These are phyloP conservation scores for Bombus consobrinus DNA, from an alignment of 1,140 invertebrate species.

Conservation along the genomic window DNA sequence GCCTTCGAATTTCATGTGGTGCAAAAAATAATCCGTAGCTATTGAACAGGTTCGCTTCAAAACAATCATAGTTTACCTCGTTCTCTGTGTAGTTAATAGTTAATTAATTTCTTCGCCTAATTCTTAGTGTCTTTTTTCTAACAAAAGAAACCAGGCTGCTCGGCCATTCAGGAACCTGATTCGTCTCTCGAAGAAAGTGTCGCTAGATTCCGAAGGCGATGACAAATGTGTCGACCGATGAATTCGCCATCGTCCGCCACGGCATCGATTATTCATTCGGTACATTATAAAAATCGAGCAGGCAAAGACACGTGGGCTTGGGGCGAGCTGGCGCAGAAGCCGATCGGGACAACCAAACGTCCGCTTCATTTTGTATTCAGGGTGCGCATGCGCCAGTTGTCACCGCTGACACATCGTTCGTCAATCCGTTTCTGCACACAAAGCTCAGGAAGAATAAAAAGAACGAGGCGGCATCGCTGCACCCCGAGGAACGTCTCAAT, in stretches of 20 bases:
- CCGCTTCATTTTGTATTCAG: slow-evolving; percentile 82
- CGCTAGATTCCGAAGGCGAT: slow-evolving; percentile 32
- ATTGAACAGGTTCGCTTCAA: background rate
- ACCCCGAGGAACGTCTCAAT: slow-evolving; percentile 78
- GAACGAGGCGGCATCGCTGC: slow-evolving; percentile 62
- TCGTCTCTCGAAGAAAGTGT: slow-evolving; percentile 7
- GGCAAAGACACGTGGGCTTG: slow-evolving; percentile 40
- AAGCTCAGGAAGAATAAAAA: slow-evolving; percentile 75
- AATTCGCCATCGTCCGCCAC: slow-evolving; percentile 32
- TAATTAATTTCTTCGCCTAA: background rate
- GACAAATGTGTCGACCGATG: slow-evolving; percentile 37
- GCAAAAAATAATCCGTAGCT: too few species aligned
- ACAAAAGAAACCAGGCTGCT: slow-evolving; percentile 42
- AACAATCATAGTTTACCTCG: background rate
- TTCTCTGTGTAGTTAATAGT: too few species aligned
- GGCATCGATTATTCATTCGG: slow-evolving; percentile 56
- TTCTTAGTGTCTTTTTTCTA: slow-evolving; percentile 68
- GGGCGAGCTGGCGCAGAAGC: slow-evolving; percentile 26
- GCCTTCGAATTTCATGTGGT: too few species aligned
- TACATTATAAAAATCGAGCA: slow-evolving; percentile 43
- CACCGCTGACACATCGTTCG: slow-evolving; percentile 83
- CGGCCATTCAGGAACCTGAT: background rate
- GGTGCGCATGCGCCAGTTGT: slow-evolving; percentile 82
- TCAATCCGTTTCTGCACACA: slow-evolving; percentile 80
- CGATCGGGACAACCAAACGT: slow-evolving; percentile 47